A percentile compares a stretch with the other conserved stretches of the same genome.
Conservation (phyloP, 2,113 vertebrate species). For the Hippopotamus amphibius region DNA sequence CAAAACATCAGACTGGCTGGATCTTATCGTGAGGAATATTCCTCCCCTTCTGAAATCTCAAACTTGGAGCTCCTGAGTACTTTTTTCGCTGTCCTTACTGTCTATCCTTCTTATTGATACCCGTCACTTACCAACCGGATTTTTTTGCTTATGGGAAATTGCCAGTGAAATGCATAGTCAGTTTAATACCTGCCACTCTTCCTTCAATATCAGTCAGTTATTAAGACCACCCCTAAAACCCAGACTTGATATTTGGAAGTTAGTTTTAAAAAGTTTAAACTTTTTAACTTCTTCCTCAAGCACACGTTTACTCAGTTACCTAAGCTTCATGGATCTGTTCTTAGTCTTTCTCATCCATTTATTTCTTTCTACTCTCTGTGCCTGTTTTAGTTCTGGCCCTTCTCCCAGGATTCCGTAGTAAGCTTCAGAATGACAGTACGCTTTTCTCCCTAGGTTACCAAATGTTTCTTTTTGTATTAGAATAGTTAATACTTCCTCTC, state of each 20-base stretch:
- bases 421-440: background rate
- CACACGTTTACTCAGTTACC: background rate
- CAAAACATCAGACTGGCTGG: background rate
- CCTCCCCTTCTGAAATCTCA: background rate
- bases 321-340: background rate
- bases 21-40: background rate
- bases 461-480: constrained; percentile 21
- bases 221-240: background rate
- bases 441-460: background rate
- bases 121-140: background rate
- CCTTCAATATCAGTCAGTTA: background rate
- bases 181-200: background rate
- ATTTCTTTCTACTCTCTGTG: background rate
- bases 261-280: constrained; percentile 19
- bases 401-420: background rate
- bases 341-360: background rate
- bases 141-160: background rate
- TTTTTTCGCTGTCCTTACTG: background rate
- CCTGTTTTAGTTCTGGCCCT: background rate
- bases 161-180: background rate
- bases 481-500: constrained; percentile 5
- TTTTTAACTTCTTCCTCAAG: constrained; percentile 2
- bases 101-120: background rate
- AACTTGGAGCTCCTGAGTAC: background rate
- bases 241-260: background rate